Percentiles rank a stretch among this genome's conserved stretches.
Conservation (phyloP, 2,888 invertebrate genomes). For the Drosophila neotestacea region DNA sequence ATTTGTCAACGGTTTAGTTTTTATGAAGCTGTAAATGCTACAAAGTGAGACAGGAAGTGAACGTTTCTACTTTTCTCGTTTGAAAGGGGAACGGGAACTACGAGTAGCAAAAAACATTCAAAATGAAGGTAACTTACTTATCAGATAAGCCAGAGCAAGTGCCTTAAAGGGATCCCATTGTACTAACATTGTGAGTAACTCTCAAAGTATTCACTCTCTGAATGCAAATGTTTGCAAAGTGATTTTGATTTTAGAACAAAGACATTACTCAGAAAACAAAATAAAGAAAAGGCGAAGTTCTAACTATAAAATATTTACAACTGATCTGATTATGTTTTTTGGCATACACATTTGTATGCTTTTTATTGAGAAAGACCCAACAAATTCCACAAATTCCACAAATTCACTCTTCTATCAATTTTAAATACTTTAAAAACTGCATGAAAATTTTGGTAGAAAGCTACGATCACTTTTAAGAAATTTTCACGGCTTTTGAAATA, state of each 20-base stretch:
- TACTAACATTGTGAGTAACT: background rate
- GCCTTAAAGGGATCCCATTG: background rate
- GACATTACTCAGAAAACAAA: background rate
- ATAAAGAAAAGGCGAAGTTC: too few relatives aligned
- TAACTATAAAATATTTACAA: too few relatives aligned
- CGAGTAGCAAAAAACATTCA: slow-evolving; percentile 5
- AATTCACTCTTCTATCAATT: too few relatives aligned
- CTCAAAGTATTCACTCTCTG: background rate
- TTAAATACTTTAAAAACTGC: too few relatives aligned
- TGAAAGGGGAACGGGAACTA: too few relatives aligned
- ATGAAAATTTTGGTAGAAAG: too few relatives aligned
- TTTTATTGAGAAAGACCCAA: too few relatives aligned
- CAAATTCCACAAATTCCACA: too few relatives aligned
- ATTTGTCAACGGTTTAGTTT: slow-evolving; percentile 71
- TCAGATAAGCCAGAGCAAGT: slow-evolving; percentile 16
- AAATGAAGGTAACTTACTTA: slow-evolving; percentile 24
- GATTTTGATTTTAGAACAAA: background rate
- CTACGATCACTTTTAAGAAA: too few relatives aligned
- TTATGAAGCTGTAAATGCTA: slow-evolving; percentile 70
- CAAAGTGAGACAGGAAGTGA: slow-evolving; percentile 58
- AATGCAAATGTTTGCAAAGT: background rate
- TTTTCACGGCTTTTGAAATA: too few relatives aligned
- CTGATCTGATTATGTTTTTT: too few relatives aligned
- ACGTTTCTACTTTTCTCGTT: slow-evolving; percentile 3
- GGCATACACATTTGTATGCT: too few relatives aligned